Base-by-base conservation (phyloP, 2,797 vertebrate genomes). In the Champsocephalus esox region DNA sequence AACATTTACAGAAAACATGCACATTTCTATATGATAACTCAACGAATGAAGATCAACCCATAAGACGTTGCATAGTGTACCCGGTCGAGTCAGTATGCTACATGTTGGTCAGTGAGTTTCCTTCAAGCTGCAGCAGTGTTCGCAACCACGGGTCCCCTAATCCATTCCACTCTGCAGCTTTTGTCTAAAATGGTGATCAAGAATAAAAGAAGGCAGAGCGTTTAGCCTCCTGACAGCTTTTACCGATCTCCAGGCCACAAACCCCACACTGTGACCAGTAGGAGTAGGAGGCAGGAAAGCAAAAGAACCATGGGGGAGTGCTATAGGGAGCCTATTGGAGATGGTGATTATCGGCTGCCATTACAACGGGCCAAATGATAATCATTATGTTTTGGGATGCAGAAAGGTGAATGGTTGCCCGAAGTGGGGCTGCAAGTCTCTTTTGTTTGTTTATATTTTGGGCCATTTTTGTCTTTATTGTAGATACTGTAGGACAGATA, bases 131-230 rank as follows among this genome's bases (percentile, higher is more conserved):
- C 73, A 56, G 16, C 16, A 49, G 51, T 50, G 46, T 74, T 80
- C 28, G 54, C 77, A 66, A 57, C 75, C 73, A 71, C 63, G 59
- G 76, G 58, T 78, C 81, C 66, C 28, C 38, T 32, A 77, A 83
- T 84, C 75, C 56, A 79, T 84, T 75, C 49, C 64, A 71, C 73
- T 83, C 61, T 54, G 55, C 73, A 60, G 50, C 65, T 59, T 79
- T 81, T 74, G 45, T 85, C 66, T 67, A 60, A 70, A 67, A 69
- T 70, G 54, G 55, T 73, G 66, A 85, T 78, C 68, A 73, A 72
- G 70, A 73, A 77, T 61, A 81, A 87, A 77, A 44, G 78, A 60
- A 54, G 43, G 64, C 57, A 62, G 17, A 64, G 63, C 5, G 0
- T 74, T 89, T 79, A 68, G 57, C 70, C 62, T 83, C 66, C 56